Conservation (phyloP, 2,888 invertebrate species). For the Lasioglossum lativentre region DNA sequence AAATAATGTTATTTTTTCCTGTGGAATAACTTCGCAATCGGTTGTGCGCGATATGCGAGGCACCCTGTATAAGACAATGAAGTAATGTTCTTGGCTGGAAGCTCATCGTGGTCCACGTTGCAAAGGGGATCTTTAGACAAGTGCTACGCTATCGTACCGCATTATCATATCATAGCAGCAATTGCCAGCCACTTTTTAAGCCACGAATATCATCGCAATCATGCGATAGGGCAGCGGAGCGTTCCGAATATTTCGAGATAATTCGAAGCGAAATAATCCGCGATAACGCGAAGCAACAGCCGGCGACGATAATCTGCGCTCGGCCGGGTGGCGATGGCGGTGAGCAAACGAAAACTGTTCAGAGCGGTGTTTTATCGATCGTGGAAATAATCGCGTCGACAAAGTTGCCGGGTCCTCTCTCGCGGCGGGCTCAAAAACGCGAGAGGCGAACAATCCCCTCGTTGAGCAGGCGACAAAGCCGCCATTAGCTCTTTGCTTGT, state of each 20-base stretch:
- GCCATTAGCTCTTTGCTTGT: slow-evolving; percentile 42
- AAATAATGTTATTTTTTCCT: background rate
- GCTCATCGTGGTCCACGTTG: background rate
- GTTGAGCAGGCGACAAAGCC: slow-evolving; percentile 28
- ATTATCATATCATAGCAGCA: too few species aligned
- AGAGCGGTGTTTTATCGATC: slow-evolving; percentile 13
- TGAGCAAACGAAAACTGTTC: background rate
- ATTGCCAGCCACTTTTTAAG: background rate
- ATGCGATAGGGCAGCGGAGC: background rate
- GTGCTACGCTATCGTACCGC: background rate
- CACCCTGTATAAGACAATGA: too few species aligned
- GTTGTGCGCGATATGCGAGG: background rate
- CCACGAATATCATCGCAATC: background rate
- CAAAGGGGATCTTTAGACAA: background rate
- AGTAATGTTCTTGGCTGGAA: background rate
- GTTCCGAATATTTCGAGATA: background rate
- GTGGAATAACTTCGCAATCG: background rate
- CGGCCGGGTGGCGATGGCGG: background rate
- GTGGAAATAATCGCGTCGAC: slow-evolving; percentile 1
- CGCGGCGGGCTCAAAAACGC: background rate
- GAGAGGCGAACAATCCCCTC: slow-evolving; percentile 8
- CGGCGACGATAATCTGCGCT: background rate
- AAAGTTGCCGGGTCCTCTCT: slow-evolving; percentile 2
- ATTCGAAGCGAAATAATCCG: background rate
- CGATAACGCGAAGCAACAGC: slow-evolving; percentile 1